Evolutionary conservation across 2,888 invertebrate genomes (phyloP).

Genomic region (Pimpla rufipes): DNA sequence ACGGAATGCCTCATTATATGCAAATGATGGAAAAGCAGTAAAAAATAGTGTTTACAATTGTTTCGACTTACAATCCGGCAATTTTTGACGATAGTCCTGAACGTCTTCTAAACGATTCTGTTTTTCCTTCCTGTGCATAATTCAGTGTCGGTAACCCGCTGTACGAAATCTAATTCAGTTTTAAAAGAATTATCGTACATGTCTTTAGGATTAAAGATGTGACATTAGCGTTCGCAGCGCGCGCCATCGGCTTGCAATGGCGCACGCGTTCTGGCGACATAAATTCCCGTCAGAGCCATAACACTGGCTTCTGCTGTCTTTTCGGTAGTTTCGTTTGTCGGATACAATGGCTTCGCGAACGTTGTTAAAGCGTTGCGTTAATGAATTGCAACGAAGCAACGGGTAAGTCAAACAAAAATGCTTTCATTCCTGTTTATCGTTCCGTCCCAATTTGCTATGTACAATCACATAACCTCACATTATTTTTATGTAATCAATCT

Average conservation of each 20-base stretch:
- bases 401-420: constrained; percentile 51
- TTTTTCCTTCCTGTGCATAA: too few species aligned
- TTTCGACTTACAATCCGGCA: too few species aligned
- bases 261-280: background rate
- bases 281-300: constrained; percentile 4
- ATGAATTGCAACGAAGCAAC: constrained; percentile 62
- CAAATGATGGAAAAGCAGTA: too few species aligned
- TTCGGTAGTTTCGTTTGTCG: constrained; percentile 12
- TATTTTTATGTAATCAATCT: constrained; percentile 71
- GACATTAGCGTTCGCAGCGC: too few species aligned
- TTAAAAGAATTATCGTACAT: too few species aligned
- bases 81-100: too few species aligned
- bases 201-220: too few species aligned
- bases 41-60: too few species aligned
- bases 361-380: constrained; percentile 68
- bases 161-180: too few species aligned
- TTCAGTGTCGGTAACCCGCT: too few species aligned
- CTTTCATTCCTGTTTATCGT: background rate
- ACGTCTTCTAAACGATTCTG: too few species aligned
- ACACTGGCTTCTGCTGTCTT: constrained; percentile 48
- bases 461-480: constrained; percentile 67
- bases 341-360: constrained; percentile 73
- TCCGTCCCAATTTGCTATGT: background rate
- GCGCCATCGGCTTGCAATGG: constrained; percentile 73
- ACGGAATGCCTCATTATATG: too few species aligned